A percentile compares a stretch with the other conserved stretches of the same genome.
Evolutionary conservation across 2,113 vertebrate genomes (phyloP).

Genomic region (Scopus umbretta): DNA sequence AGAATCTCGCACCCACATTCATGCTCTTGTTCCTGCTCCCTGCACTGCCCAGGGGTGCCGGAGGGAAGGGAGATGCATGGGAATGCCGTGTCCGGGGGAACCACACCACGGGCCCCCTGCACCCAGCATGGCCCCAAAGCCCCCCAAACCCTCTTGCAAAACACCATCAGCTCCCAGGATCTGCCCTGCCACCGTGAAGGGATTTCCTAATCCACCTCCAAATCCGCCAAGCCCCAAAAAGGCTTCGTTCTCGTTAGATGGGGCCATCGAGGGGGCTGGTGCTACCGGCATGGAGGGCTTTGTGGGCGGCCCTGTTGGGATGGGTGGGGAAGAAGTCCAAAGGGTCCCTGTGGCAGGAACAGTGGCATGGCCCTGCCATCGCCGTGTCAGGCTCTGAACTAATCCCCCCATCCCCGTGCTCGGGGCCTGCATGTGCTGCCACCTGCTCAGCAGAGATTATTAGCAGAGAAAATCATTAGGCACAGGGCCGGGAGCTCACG

Average conservation of each 20-base stretch:
- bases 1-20: neutral
- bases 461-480: slow-evolving; percentile 2
- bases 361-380: neutral
- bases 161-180: neutral
- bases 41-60: neutral
- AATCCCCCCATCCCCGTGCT: neutral
- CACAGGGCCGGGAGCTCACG: neutral
- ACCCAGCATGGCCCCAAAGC: neutral
- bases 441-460: neutral
- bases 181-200: neutral
- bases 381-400: neutral
- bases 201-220: neutral
- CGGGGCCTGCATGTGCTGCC: neutral
- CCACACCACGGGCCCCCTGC: accelerated
- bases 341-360: neutral
- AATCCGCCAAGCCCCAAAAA: neutral
- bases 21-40: neutral
- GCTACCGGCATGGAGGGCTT: accelerated
- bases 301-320: neutral
- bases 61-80: neutral
- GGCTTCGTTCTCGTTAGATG: neutral
- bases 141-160: neutral
- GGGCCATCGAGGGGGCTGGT: accelerated
- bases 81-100: neutral
- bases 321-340: neutral